Percentiles rank a stretch among this genome's conserved stretches.
Evolutionary conservation across 2,113 vertebrate genomes (phyloP).

Genomic region (Aphelocoma coerulescens): DNA sequence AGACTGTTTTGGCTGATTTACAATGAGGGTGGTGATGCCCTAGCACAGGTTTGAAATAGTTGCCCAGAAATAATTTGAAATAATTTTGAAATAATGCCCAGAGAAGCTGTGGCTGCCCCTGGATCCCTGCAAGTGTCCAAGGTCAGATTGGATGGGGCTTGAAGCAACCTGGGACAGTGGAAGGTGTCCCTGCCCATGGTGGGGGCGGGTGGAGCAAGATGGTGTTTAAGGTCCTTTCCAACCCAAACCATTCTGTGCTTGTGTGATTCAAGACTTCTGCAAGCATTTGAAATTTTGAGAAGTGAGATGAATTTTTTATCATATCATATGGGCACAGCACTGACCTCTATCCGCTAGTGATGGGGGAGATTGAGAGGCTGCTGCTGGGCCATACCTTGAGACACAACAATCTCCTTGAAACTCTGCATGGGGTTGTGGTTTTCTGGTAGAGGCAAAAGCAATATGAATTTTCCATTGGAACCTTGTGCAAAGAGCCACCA

Average conservation of each 20-base stretch:
- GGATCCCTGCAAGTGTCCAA: not conserved
- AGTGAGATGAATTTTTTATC: not conserved
- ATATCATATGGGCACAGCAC: rapidly evolving
- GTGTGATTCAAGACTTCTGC: not conserved
- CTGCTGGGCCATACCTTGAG: not conserved
- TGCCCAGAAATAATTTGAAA: too few species aligned
- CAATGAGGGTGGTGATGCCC: rapidly evolving
- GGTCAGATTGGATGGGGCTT: rapidly evolving
- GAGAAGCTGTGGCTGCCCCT: not conserved
- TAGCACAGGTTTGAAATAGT: not conserved
- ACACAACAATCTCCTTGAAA: not conserved
- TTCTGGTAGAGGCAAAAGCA: not conserved
- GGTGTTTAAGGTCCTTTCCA: not conserved
- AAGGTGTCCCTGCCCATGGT: not conserved
- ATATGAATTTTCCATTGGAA: not conserved
- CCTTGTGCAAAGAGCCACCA: not conserved
- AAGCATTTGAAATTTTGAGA: not conserved
- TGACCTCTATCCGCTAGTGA: not conserved
- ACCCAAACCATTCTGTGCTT: not conserved
- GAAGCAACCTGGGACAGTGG: rapidly evolving
- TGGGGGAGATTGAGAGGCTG: not conserved
- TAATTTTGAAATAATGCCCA: not conserved
- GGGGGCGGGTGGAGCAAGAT: not conserved
- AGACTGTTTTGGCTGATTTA: not conserved
- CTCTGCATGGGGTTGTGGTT: not conserved